Base-by-base conservation (phyloP, 1,140 invertebrate genomes). In the Leptinotarsa defecta region DNA sequence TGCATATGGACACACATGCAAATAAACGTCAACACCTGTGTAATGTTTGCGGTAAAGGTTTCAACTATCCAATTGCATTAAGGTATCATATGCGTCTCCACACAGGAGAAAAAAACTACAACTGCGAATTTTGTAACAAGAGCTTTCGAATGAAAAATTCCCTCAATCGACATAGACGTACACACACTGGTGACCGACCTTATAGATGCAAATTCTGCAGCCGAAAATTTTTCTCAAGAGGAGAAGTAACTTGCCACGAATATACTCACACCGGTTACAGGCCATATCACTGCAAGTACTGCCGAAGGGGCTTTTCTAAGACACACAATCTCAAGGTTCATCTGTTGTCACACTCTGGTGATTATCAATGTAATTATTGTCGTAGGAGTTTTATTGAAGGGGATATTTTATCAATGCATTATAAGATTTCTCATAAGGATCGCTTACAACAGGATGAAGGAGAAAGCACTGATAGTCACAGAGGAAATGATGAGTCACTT, bases 251-350 rank as follows among this genome's bases (percentile, higher is more conserved):
- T 52, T 83, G 84, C 78, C 89, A 86, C 86, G 89, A 87, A 82
- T 86, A 83, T 3, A 77, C 81, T n/a, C 94, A 95, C 82, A 90
- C 88, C 34, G 90, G 93, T 11, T 92, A 93, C 81, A 93, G 93
- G 80, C 92, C 92, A 2, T 93, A 92, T 84, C 86, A 88, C 77
- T 94, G 93, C 85, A 85, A 86, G 70, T 89, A 91, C 80, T 94
- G 93, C 84, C 87, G 88, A 49, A 94, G 94, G 83, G 85, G 90
- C 6, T 94, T 93, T 85, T 77, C 73, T 3, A 81, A 83, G 71
- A 70, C 74, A 3, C 65, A 79, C 67, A 82, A 81, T 70, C 67
- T 83, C 17, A 80, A 83, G 68, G 49, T 78, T 13, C 83, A 84
- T 72, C 62, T 82, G 67, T 73, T 82, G 68, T 74, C 78, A 13